Base-by-base conservation (phyloP, 2,113 vertebrate genomes). In the Otolemur garnettii region DNA sequence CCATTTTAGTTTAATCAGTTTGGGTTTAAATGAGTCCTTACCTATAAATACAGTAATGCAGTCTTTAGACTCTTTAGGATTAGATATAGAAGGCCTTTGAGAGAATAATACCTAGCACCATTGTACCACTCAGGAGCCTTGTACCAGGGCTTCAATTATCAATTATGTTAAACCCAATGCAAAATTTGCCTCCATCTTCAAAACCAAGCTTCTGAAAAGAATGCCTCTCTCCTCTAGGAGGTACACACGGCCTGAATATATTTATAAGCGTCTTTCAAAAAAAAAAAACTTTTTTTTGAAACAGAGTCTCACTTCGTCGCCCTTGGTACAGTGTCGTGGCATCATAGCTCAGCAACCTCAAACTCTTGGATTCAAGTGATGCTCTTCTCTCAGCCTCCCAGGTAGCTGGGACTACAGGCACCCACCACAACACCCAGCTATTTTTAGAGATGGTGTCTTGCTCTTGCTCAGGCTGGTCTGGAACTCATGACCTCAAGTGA, bases 11-110 rank as follows among this genome's bases (percentile, higher is more conserved):
- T 89, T 83, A 45, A 69, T 60, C 22, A 93, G 35, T 93, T 85
- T 93, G 24, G 21, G 38, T 38, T 96, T 91, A 91, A 91, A 60
- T 93, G 74, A 78, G 26, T 93, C 82, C 38, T 87, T 94, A 77
- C 72, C 53, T 96, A n/a, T 95, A 91, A 88, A 91, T 87, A 42
- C 30, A 59, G 4, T 59, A 19, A 33, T 69, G 87, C 66, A 62
- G 13, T 75, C 35, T 93, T 38, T 66, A 33, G 45, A 81, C 66
- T 81, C 85, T 80, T 94, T 55, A 62, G 18, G 22, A 84, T 90
- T 85, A 64, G 50, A 55, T 79, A 83, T n/a, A 72, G 85, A 53
- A 83, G 13, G 30, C 35, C 33, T 14, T 83, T 69, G 45, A 90
- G 26, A 88, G 28, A 85, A 66, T 82, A 62, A 42, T 85, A 62